phyloP scores from a whole-genome alignment of 2,888 invertebrate species.

The Cheilosia variabilis region DNA sequence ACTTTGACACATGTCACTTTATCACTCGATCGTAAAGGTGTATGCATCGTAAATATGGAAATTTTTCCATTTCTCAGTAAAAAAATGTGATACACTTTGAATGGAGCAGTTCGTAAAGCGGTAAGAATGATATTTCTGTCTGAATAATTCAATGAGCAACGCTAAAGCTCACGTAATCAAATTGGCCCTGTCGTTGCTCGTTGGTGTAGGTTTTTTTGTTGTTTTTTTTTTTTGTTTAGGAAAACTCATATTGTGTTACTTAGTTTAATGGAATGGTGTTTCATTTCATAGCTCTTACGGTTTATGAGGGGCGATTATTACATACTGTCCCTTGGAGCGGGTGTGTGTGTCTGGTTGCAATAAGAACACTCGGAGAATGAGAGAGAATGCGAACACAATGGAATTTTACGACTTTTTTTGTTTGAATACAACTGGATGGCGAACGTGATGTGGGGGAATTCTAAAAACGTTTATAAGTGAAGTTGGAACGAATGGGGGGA shows the following conservation, averaged over 20 bases:
- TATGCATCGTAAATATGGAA: slow-evolving; percentile 33
- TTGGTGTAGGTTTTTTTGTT: not conserved
- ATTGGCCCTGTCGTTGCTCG: slow-evolving; percentile 30
- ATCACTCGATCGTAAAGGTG: slow-evolving; percentile 25
- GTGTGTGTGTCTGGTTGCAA: slow-evolving; percentile 14
- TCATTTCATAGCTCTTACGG: slow-evolving; percentile 48
- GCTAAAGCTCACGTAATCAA: slow-evolving; percentile 42
- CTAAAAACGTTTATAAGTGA: slow-evolving; percentile 3
- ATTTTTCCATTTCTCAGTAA: slow-evolving; percentile 12
- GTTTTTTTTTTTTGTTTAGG: not conserved
- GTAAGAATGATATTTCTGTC: slow-evolving; percentile 34
- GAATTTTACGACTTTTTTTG: slow-evolving; percentile 35
- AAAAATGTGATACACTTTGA: slow-evolving; percentile 41
- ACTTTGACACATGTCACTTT: slow-evolving; percentile 22
- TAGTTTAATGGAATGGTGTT: slow-evolving; percentile 63
- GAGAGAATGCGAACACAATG: slow-evolving; percentile 18
- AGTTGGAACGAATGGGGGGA: slow-evolving; percentile 23
- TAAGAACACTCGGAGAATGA: not conserved
- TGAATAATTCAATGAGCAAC: slow-evolving; percentile 46
- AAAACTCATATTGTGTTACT: slow-evolving; percentile 52
- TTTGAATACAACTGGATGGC: slow-evolving; percentile 24
- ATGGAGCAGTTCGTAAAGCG: slow-evolving; percentile 7
- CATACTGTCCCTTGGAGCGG: slow-evolving; percentile 8
- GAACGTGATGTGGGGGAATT: slow-evolving; percentile 49
- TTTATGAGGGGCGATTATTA: slow-evolving; percentile 47